Base-by-base conservation (phyloP, 1,140 invertebrate genomes). In the Lasaia peninsularis region DNA sequence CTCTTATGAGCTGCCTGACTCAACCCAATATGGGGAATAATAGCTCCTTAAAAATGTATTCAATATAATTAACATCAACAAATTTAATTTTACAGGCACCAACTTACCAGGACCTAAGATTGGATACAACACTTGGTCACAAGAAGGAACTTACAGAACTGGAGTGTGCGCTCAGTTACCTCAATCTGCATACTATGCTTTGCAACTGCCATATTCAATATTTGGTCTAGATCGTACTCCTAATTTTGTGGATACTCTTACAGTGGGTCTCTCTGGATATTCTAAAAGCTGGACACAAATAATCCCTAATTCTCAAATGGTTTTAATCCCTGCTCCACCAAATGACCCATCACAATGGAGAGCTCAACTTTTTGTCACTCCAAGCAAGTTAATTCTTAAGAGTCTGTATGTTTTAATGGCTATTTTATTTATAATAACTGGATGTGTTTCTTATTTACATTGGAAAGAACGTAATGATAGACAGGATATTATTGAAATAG, bases 241-340 rank as follows among this genome's bases (percentile, higher is more conserved):
- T 2, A 99, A 99, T 88, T 99, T 99, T 90, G 95, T 99, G 1
- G 98, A 99, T 81, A 93, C 92, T 35, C 85, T 99, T 11, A 93
- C 92, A 31, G 94, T 99, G 14, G 96, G 96, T 7, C 91, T 99
- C 56, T 95, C 90, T 59, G 92, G 91, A 54, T 86, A 91, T 67
- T 93, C 83, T 0, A 92, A 92, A 64, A 93, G 93, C 50, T 99
- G 96, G 94, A 94, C 94, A 0, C 97, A 98, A 83, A 95, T 99
- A 32, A 99, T 99, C 76, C 98, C 96, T 31, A 99, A 99, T 82
- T 99, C 98, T 1, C 98, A 99, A 88, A 95, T 99, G 81, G 95
- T 99, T 14, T 94, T 99, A 1, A 96, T 99, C 61, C 98, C 98
- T 3, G 93, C 94, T 78, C 97, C 97, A 6, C 90, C 93, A 2